phyloP scores from a whole-genome alignment of 2,888 invertebrate genomes.

The Rotaria macrura region DNA sequence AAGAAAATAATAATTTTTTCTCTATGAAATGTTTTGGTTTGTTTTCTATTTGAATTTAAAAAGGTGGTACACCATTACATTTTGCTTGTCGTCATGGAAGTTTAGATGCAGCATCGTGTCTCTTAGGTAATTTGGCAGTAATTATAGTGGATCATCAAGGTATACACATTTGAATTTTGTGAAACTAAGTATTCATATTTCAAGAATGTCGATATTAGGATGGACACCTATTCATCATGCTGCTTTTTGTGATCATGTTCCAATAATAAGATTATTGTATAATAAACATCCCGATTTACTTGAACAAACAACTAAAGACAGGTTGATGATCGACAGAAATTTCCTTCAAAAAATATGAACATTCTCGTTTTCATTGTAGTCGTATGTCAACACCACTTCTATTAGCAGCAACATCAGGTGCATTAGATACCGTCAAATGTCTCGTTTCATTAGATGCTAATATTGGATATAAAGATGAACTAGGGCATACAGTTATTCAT shows the following conservation, averaged over 20 bases:
- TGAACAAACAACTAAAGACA: slow-evolving; percentile 46
- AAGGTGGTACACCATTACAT: slow-evolving; percentile 45
- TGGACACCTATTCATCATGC: slow-evolving; percentile 50
- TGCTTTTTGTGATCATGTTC: slow-evolving; percentile 47
- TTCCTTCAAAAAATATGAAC: too few relatives aligned
- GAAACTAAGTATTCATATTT: slow-evolving; percentile 40
- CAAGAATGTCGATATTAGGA: slow-evolving; percentile 42
- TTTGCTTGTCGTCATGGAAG: slow-evolving; percentile 47
- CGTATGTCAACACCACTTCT: slow-evolving; percentile 45
- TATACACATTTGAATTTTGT: background rate
- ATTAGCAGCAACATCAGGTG: slow-evolving; percentile 47
- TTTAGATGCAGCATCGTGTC: slow-evolving; percentile 45
- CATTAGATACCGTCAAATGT: slow-evolving; percentile 43
- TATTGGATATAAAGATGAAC: slow-evolving; percentile 39
- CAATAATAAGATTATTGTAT: slow-evolving; percentile 43
- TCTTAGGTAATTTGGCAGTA: slow-evolving; percentile 39
- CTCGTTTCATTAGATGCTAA: slow-evolving; percentile 44
- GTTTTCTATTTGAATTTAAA: background rate
- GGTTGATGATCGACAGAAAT: slow-evolving; percentile 37
- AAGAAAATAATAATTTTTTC: background rate
- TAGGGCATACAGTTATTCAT: slow-evolving; percentile 44
- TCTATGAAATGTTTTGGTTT: too few relatives aligned
- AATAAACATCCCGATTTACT: slow-evolving; percentile 43
- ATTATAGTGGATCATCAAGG: slow-evolving; percentile 4
- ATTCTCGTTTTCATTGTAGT: slow-evolving; percentile 35